phyloP scores from a whole-genome alignment of 2,888 invertebrate species.

The Ischnus inquisitorius region DNA sequence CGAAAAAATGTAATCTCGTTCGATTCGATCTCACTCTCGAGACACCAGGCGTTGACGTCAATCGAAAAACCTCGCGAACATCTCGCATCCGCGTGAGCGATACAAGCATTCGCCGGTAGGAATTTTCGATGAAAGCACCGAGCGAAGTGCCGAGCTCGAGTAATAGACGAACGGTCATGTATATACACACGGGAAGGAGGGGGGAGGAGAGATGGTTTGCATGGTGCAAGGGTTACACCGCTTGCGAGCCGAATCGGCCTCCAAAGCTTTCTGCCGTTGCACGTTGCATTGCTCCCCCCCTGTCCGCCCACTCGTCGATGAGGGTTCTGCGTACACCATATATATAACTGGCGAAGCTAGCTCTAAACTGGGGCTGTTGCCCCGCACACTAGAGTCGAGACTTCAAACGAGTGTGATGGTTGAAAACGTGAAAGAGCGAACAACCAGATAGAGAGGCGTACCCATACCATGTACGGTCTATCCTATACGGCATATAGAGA shows the following conservation, averaged over 20 bases:
- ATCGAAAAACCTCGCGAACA: constrained; percentile 5
- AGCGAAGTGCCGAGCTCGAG: background rate
- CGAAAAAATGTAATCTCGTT: background rate
- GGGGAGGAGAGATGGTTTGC: constrained; percentile 14
- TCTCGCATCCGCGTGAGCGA: background rate
- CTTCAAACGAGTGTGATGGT: constrained; percentile 61
- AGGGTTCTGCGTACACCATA: constrained; percentile 25
- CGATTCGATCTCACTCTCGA: constrained; percentile 35
- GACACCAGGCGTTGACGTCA: constrained; percentile 3
- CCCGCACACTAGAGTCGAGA: constrained; percentile 36
- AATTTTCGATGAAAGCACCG: constrained; percentile 39
- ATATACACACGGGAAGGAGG: background rate
- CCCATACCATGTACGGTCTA: constrained; percentile 17
- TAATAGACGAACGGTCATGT: background rate
- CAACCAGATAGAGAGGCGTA: constrained; percentile 37
- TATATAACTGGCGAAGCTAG: background rate
- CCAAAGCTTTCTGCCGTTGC: constrained; percentile 1
- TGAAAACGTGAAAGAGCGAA: constrained; percentile 50
- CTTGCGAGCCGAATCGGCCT: constrained; percentile 50
- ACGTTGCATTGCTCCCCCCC: constrained; percentile 1
- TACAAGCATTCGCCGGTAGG: constrained; percentile 10
- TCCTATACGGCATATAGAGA: constrained; percentile 19
- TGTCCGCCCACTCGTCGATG: constrained; percentile 22
- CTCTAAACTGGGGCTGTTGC: constrained; percentile 43
- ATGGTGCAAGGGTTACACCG: constrained; percentile 46